Evolutionary conservation across 2,888 invertebrate genomes (phyloP).

Genomic region (Calameuta pallipes): DNA sequence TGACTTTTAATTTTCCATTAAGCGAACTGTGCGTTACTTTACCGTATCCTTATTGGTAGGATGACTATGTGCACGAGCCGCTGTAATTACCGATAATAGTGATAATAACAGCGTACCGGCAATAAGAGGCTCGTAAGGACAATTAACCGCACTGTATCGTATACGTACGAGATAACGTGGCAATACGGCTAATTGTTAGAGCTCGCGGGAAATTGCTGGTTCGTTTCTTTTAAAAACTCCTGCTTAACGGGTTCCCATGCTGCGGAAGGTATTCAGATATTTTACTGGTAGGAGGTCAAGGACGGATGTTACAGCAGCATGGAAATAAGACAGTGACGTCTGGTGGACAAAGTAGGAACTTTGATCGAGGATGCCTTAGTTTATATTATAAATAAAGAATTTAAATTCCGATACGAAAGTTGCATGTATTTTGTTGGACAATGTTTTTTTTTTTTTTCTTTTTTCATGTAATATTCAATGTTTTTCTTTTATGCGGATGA

Average conservation of each 20-base stretch:
- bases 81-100: conserved; percentile 48
- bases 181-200: conserved; percentile 25
- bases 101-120: conserved; percentile 43
- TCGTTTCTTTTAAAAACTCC: not conserved
- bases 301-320: not conserved
- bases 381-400: not conserved
- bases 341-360: not conserved
- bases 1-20: not conserved
- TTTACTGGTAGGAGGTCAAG: not conserved
- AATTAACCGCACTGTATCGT: conserved; percentile 29
- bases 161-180: conserved; percentile 25
- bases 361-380: not conserved
- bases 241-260: not conserved
- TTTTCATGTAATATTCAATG: not conserved
- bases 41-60: not conserved
- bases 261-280: not conserved
- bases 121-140: conserved; percentile 38
- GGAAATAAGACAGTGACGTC: not conserved
- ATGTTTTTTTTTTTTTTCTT: not conserved
- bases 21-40: not conserved
- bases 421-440: not conserved
- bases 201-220: conserved; percentile 25
- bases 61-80: conserved; percentile 24
- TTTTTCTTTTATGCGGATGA: not conserved
- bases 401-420: not conserved